Evolutionary conservation across 2,113 vertebrate genomes (phyloP).

Genomic region (Aspidoscelis tigris): DNA sequence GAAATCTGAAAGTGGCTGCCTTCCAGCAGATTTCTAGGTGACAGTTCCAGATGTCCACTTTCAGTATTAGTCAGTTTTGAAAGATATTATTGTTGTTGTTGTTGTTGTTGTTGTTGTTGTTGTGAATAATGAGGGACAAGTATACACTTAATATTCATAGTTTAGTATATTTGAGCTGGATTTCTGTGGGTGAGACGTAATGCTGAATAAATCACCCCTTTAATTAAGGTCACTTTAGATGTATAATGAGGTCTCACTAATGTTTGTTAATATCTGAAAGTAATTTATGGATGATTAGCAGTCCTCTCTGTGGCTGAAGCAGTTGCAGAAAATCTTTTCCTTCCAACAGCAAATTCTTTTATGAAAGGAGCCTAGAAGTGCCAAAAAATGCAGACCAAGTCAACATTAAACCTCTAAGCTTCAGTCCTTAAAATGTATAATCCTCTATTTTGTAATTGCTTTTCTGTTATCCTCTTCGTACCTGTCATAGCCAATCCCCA

Average conservation of each 20-base stretch:
- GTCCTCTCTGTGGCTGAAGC: slow-evolving; percentile 34
- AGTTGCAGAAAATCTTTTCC: slow-evolving; percentile 45
- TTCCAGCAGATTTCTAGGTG: no score
- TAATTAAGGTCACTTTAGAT: slow-evolving; percentile 40
- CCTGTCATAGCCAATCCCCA: slow-evolving; percentile 47
- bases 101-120: no score
- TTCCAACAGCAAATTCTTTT: slow-evolving; percentile 54
- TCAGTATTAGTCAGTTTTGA: no score
- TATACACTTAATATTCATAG: not conserved
- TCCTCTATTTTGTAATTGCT: slow-evolving; percentile 56
- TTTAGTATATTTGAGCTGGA: not conserved
- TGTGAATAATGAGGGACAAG: no score
- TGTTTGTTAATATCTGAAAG: slow-evolving; percentile 48
- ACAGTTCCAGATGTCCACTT: no score
- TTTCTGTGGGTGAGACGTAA: slow-evolving; percentile 36
- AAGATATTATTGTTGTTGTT: no score
- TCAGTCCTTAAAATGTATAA: slow-evolving; percentile 41
- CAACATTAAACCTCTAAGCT: slow-evolving; percentile 59
- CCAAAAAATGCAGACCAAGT: slow-evolving; percentile 45
- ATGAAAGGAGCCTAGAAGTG: slow-evolving; percentile 43
- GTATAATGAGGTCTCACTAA: slow-evolving; percentile 32
- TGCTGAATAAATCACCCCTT: slow-evolving; percentile 43
- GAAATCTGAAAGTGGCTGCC: no score
- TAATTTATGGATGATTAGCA: slow-evolving; percentile 51
- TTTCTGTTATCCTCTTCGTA: slow-evolving; percentile 56